These are phyloP conservation scores for Cossypha caffra DNA, from an alignment of 2,797 vertebrate genomes.

Conservation along the genomic window DNA sequence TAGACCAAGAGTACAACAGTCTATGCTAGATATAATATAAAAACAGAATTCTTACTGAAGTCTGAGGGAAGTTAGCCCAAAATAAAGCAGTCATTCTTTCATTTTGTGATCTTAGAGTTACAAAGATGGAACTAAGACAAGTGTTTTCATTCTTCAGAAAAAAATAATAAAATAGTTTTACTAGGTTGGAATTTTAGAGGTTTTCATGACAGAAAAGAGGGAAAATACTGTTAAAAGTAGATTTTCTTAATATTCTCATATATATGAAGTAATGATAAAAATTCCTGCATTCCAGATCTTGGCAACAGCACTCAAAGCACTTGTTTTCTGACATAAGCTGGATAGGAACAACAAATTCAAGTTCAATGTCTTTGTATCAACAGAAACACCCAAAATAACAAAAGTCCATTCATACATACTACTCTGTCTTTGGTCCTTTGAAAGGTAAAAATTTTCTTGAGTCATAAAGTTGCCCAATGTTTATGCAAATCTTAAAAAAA, in stretches of 20 bases:
- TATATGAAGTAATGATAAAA: not conserved
- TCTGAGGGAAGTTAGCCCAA: not conserved
- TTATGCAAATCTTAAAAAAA: not conserved
- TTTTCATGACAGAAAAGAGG: not conserved
- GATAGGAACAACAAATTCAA: not conserved
- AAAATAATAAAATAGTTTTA: not conserved
- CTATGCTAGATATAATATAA: not conserved
- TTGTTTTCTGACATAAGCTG: not conserved
- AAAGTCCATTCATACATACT: fast-evolving
- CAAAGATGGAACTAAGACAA: not conserved
- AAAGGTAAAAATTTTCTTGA: not conserved
- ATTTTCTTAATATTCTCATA: not conserved
- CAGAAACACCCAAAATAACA: not conserved
- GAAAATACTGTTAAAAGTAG: not conserved
- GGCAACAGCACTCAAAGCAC: not conserved
- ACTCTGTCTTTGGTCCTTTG: not conserved
- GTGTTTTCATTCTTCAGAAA: not conserved
- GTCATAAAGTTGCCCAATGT: not conserved
- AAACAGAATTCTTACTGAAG: not conserved
- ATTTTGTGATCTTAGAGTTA: not conserved
- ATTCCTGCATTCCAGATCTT: not conserved
- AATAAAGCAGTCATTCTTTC: not conserved
- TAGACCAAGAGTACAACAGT: not conserved
- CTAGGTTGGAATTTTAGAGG: not conserved
- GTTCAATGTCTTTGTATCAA: not conserved